phyloP scores from a whole-genome alignment of 2,113 vertebrate species.

The Hiodon alosoides region DNA sequence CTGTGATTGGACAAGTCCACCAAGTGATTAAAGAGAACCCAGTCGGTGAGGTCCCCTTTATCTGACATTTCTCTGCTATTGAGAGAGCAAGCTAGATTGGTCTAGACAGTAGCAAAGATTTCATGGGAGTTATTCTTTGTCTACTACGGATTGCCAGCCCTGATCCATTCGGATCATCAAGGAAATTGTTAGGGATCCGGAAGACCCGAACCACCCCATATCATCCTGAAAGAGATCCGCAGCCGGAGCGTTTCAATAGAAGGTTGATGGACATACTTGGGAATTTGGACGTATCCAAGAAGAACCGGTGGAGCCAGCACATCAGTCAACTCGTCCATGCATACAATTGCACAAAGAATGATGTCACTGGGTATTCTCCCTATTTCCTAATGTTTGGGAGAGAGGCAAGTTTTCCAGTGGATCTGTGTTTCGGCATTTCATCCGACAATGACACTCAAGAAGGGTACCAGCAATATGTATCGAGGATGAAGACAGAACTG shows the following conservation, averaged over 20 bases:
- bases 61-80: background rate
- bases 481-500: too few relatives aligned
- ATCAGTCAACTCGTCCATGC: background rate
- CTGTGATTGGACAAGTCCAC: background rate
- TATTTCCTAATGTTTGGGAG: constrained; percentile 14
- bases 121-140: constrained; percentile 3
- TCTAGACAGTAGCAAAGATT: constrained; percentile 10
- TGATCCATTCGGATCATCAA: constrained; percentile 21
- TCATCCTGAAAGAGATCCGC: background rate
- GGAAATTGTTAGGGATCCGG: constrained; percentile 16
- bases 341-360: background rate
- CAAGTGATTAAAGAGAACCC: background rate
- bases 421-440: background rate
- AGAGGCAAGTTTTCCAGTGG: background rate
- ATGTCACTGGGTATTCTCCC: constrained; percentile 2
- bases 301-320: background rate
- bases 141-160: constrained; percentile 17
- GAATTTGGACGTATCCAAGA: background rate
- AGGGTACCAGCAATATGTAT: too few relatives aligned
- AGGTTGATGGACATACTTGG: constrained; percentile 10
- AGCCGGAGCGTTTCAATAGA: constrained; percentile 10
- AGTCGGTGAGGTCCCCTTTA: background rate
- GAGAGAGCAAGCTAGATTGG: background rate
- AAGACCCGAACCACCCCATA: constrained; percentile 5
- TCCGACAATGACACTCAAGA: background rate